These are phyloP conservation scores for zebrafish (Danio rerio) DNA, from an alignment of 2,113 vertebrate genomes.

Conservation along the genomic window GRCz12tu NC_133180.1:17846001-17846500, in stretches of 20 bases:
- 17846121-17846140: slow-evolving; percentile 58
- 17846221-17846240: slow-evolving; percentile 67
- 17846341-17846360: slow-evolving; percentile 3
- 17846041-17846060: slow-evolving; percentile 56
- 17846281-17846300: slow-evolving; percentile 14
- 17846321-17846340: slow-evolving; percentile 25
- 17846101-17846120: slow-evolving; percentile 67
- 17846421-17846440: neutral
- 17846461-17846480: no score
- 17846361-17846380: neutral
- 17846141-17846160: slow-evolving; percentile 36
- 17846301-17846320: neutral
- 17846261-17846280: slow-evolving; percentile 9
- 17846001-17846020: neutral
- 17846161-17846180: slow-evolving; percentile 69
- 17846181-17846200: slow-evolving; percentile 74
- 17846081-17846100: slow-evolving; percentile 65
- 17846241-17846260: slow-evolving; percentile 28
- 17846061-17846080: slow-evolving; percentile 61
- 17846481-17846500: no score
- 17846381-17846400: neutral
- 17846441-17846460: neutral
- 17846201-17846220: slow-evolving; percentile 64
- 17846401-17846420: neutral
- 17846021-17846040: slow-evolving; percentile 30